Base-by-base conservation (phyloP, 2,888 invertebrate genomes). In the Magallana nippona region DNA sequence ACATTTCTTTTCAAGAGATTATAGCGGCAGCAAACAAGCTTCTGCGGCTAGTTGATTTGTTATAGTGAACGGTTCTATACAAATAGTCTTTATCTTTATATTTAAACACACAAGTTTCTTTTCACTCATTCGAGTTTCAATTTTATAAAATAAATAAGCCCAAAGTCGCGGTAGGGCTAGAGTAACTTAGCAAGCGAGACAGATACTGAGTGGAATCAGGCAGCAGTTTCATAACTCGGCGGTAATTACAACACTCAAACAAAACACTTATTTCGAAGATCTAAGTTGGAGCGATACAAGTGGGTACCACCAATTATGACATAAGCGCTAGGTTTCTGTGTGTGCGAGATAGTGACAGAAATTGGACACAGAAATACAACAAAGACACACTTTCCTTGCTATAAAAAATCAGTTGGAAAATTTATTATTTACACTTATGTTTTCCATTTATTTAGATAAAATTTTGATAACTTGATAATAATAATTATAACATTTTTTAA, bases 51-150 rank as follows among this genome's bases (percentile, higher is more conserved):
- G 22, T 71, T 71, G 27, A 71, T 71, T 71, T 71, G 71, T 71
- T 71, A 71, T 71, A 71, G 32, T 32, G 71, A 71, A 15, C 19
- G 13, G 11, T 71, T 71, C 32, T 71, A 22, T 71, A 27, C 71
- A 71, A 71, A 71, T 71, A 71, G 71, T 71, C 22, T 71, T 71
- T 71, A 63, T 63, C 63, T 63, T 63, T 63, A 71, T 22, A 71
- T 71, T 71, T 71, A 71, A 71, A 71, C 27, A 71, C 27, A 22
- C 71, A 27, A 71, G 27, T 71, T 71, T 71, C 71, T 71, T 71
- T 71, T 71, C 71, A 15, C 27, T 44, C 5, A 1, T 71, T 71
- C 32, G 63, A 13, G 22, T 71, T 27, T 71, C 71, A 71, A 71
- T 71, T 71, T 71, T 22, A 27, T 27, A 71, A 71, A 22, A 27